These are phyloP conservation scores for Gadopsis bispinosus DNA, from an alignment of 2,797 vertebrate genomes.

Conservation along the genomic window DNA sequence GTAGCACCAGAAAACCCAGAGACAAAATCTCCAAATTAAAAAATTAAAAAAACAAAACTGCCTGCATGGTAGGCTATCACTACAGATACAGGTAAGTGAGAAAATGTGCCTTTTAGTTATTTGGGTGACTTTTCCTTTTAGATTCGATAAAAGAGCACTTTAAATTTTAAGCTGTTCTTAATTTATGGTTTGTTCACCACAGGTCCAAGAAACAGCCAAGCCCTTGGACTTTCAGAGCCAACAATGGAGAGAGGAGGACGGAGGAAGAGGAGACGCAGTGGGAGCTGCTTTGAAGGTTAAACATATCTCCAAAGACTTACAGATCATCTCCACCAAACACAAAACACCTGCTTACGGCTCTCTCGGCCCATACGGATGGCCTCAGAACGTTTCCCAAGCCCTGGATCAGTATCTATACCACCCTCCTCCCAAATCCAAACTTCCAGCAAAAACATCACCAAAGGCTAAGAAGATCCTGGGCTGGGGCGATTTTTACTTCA, in stretches of 20 bases:
- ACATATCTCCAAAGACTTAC: slow-evolving; percentile 69
- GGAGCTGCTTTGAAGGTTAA: slow-evolving; percentile 75
- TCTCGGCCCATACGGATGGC: slow-evolving; percentile 87
- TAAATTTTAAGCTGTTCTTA: neutral
- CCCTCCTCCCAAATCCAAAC: slow-evolving; percentile 82
- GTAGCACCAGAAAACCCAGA: too few species aligned
- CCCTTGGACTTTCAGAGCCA: slow-evolving; percentile 82
- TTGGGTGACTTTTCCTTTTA: neutral
- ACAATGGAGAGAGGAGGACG: slow-evolving; percentile 46
- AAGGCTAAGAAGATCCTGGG: slow-evolving; percentile 96
- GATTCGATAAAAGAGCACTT: neutral
- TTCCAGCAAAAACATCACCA: slow-evolving; percentile 82
- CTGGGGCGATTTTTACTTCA: slow-evolving; percentile 97
- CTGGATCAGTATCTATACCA: slow-evolving; percentile 78
- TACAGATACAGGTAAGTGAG: neutral
- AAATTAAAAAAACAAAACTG: neutral
- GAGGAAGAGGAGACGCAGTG: slow-evolving; percentile 27
- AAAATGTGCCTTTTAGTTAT: neutral
- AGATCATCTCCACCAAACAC: slow-evolving; percentile 82
- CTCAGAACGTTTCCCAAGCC: slow-evolving; percentile 87
- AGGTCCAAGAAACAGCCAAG: slow-evolving; percentile 83
- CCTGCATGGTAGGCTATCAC: neutral
- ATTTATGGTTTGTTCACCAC: slow-evolving; percentile 28
- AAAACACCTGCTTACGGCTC: slow-evolving; percentile 73
- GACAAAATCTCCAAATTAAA: neutral